Evolutionary conservation across 2,113 vertebrate genomes (phyloP).

Genomic region (Pseudorectes ferrugineus): DNA sequence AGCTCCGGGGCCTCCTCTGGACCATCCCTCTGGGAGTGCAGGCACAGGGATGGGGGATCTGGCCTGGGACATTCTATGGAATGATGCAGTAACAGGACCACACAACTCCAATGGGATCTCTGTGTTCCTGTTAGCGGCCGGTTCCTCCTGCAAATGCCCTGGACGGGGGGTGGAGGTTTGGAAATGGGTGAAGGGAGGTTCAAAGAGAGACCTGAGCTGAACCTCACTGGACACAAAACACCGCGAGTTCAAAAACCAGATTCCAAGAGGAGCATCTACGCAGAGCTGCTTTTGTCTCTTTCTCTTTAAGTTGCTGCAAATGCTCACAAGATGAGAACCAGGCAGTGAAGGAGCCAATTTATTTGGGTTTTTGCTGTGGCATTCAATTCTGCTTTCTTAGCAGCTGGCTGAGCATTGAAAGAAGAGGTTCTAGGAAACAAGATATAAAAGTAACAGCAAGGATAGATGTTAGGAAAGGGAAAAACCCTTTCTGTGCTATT

Average conservation of each 20-base stretch:
- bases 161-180: not conserved
- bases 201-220: not conserved
- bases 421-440: not conserved
- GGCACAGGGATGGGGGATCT: not conserved
- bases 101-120: fast-evolving
- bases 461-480: not conserved
- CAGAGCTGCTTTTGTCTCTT: not conserved
- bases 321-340: not conserved
- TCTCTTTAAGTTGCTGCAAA: not conserved
- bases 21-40: not conserved
- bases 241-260: fast-evolving
- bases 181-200: not conserved
- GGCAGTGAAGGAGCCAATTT: not conserved
- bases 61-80: not conserved
- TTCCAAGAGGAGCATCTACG: not conserved
- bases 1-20: fast-evolving
- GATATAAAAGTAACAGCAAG: not conserved
- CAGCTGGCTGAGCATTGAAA: not conserved
- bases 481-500: not conserved
- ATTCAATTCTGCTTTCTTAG: not conserved
- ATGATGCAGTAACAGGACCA: not conserved
- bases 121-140: fast-evolving
- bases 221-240: not conserved
- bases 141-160: not conserved
- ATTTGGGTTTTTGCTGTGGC: not conserved